Conservation (phyloP, 2,888 invertebrate genomes). For the Spilarctia lutea region DNA sequence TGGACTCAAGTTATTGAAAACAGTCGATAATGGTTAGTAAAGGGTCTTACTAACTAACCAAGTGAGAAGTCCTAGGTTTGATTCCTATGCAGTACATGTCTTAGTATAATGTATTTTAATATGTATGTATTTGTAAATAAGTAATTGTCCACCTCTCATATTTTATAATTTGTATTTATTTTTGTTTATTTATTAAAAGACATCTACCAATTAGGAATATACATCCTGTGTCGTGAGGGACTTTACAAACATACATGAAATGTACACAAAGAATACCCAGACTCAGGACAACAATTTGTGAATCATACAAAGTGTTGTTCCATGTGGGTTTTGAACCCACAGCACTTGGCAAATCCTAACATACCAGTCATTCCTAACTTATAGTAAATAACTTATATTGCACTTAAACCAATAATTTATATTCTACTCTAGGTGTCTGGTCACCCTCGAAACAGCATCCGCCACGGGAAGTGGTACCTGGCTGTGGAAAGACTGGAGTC, state of each 20-base stretch:
- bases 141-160: too few relatives aligned
- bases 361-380: too few relatives aligned
- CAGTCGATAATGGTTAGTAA: not conserved
- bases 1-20: too few relatives aligned
- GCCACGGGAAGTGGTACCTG: conserved; percentile 91
- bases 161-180: too few relatives aligned
- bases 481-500: conserved; percentile 88
- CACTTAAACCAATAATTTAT: not conserved
- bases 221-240: too few relatives aligned
- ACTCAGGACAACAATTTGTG: too few relatives aligned
- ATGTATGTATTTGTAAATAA: not conserved
- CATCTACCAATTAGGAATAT: too few relatives aligned
- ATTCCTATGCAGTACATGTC: not conserved
- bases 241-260: too few relatives aligned
- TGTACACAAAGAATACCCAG: too few relatives aligned
- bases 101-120: not conserved
- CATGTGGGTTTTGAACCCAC: not conserved
- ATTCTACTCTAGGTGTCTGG: conserved; percentile 88
- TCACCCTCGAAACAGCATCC: conserved; percentile 92
- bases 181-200: too few relatives aligned
- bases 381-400: not conserved
- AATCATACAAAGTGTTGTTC: too few relatives aligned
- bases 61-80: not conserved
- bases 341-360: too few relatives aligned
- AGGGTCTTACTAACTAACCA: not conserved